Evolutionary conservation across 2,888 invertebrate species (phyloP).

Genomic region (Abrostola tripartita): DNA sequence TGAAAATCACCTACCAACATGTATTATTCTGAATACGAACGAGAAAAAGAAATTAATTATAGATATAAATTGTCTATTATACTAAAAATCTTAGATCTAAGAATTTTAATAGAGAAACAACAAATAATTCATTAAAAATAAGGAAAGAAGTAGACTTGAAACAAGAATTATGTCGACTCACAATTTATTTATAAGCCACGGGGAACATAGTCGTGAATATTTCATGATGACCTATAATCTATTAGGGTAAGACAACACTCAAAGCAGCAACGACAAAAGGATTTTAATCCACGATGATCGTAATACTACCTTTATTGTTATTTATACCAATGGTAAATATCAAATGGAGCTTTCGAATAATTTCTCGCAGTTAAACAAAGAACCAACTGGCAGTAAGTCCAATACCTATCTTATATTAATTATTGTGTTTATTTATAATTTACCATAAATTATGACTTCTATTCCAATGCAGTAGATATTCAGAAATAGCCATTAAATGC

Average conservation of each 20-base stretch:
- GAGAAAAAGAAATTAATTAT: conserved; percentile 22
- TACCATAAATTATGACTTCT: conserved; percentile 20
- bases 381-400: conserved; percentile 27
- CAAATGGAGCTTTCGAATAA: conserved; percentile 22
- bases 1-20: conserved; percentile 69
- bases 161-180: conserved; percentile 20
- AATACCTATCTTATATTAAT: conserved; percentile 40
- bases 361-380: conserved; percentile 18
- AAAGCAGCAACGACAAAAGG: conserved; percentile 59
- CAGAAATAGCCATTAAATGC: conserved; percentile 49
- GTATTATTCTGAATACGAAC: conserved; percentile 58
- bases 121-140: conserved; percentile 30
- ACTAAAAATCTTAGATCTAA: conserved; percentile 38
- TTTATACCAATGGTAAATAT: conserved; percentile 19
- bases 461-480: conserved; percentile 34
- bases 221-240: conserved; percentile 47
- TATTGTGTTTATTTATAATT: conserved; percentile 35
- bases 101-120: conserved; percentile 18
- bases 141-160: conserved; percentile 10
- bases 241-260: conserved; percentile 62
- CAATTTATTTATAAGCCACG: conserved; percentile 14
- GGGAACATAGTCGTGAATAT: conserved; percentile 42
- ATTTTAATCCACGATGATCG: conserved; percentile 27
- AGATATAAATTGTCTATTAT: conserved; percentile 21
- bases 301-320: conserved; percentile 24